phyloP scores from a whole-genome alignment of 1,140 invertebrate genomes.

The Metaphire vulgaris region DNA sequence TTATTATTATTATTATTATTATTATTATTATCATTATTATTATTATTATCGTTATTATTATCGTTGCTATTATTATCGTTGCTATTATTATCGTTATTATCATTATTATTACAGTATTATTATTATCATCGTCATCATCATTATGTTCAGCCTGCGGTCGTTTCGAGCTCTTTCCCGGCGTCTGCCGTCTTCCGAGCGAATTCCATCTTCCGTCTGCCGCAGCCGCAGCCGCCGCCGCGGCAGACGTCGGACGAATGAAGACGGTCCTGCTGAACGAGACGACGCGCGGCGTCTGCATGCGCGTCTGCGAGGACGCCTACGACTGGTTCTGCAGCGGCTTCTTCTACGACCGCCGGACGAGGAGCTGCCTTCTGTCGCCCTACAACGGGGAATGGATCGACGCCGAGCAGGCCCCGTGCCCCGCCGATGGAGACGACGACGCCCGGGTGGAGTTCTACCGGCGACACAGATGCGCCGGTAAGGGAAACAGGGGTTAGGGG shows the following conservation, averaged over 20 bases:
- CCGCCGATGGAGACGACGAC: not conserved
- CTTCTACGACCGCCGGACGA: not conserved
- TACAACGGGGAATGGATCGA: conserved; percentile 7
- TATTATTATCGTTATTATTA: no score
- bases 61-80: no score
- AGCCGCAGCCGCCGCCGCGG: not conserved
- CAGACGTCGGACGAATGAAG: not conserved
- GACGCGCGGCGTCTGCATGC: conserved; percentile 6
- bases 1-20: not conserved
- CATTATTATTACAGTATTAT: no score
- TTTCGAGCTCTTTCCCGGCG: not conserved
- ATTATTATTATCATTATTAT: conserved; percentile 13
- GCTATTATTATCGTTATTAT: no score
- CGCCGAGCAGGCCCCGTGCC: not conserved
- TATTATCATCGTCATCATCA: conserved; percentile 12
- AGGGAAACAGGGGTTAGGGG: not conserved
- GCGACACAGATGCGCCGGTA: not conserved
- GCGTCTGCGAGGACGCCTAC: not conserved
- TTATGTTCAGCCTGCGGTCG: not conserved
- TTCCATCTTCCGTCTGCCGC: not conserved
- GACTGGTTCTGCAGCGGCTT: conserved; percentile 8
- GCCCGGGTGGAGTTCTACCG: conserved; percentile 12
- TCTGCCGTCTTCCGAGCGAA: not conserved
- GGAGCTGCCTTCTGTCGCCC: not conserved
- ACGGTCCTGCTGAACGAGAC: not conserved